These are phyloP conservation scores for Alethe castanea DNA, from an alignment of 2,113 vertebrate genomes.

Conservation along the genomic window DNA sequence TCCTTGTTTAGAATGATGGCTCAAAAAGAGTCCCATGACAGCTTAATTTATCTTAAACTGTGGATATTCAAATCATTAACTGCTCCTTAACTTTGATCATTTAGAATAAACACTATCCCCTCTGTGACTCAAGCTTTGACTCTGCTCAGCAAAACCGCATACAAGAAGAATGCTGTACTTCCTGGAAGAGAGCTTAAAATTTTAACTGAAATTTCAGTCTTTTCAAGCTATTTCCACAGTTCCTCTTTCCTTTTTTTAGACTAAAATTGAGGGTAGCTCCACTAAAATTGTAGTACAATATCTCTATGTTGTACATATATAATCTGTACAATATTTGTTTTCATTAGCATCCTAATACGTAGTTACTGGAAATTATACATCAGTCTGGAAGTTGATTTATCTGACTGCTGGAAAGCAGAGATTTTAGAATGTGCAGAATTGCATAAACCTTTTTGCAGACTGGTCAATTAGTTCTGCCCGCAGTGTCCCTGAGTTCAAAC, in stretches of 20 bases:
- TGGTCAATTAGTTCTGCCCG: background rate
- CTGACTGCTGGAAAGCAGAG: background rate
- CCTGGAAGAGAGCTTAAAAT: background rate
- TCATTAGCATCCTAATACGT: background rate
- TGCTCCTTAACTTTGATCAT: background rate
- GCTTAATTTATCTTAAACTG: background rate
- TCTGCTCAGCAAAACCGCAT: background rate
- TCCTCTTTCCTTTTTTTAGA: background rate
- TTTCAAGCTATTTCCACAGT: background rate
- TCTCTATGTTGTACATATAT: background rate
- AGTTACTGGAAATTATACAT: background rate
- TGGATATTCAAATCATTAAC: background rate
- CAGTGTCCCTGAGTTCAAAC: background rate
- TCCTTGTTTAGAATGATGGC: background rate
- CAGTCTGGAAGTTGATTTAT: background rate
- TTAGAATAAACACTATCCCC: background rate
- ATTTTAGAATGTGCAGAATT: background rate
- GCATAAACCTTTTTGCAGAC: background rate
- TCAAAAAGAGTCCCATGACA: background rate
- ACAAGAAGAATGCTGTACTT: background rate
- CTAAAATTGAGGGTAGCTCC: background rate
- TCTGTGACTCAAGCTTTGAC: background rate
- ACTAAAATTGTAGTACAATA: background rate
- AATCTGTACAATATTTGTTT: background rate
- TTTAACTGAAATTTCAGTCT: background rate